Conservation (phyloP, 2,797 vertebrate genomes). For the Pangasius sanitwongsei region DNA sequence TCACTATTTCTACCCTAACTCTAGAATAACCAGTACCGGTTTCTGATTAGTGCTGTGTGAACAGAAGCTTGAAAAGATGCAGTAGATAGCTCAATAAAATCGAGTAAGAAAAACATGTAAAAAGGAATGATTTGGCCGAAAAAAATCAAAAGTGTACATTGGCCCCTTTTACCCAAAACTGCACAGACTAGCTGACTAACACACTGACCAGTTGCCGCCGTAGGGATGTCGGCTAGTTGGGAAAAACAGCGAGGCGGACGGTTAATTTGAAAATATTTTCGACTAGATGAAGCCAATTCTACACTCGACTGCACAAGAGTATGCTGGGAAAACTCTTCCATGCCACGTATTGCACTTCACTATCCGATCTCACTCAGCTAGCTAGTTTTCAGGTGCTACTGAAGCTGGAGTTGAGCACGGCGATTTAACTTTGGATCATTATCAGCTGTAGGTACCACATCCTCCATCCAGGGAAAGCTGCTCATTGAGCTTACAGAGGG, state of each 20-base stretch:
- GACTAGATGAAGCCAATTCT: not conserved
- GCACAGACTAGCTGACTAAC: not conserved
- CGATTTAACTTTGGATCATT: not conserved
- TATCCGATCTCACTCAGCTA: not conserved
- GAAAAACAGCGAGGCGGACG: too few species aligned
- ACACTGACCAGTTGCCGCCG: not conserved
- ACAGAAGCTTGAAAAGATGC: not conserved
- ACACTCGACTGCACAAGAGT: not conserved
- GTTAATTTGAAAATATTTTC: not conserved
- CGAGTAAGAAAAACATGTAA: not conserved
- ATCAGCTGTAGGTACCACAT: not conserved
- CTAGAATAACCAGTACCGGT: not conserved
- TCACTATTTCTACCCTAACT: not conserved
- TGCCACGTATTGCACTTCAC: not conserved
- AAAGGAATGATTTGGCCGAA: not conserved
- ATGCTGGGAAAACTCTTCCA: too few species aligned
- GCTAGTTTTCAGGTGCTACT: not conserved
- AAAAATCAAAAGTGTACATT: not conserved
- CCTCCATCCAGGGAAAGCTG: not conserved
- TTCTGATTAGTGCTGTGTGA: not conserved
- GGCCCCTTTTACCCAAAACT: not conserved
- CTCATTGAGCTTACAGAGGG: not conserved
- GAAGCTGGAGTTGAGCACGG: not conserved
- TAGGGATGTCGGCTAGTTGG: too few species aligned
- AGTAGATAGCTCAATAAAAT: not conserved